Evolutionary conservation across 2,797 vertebrate species (phyloP), one percentile per base, ranked within the genome.

Genomic region (Emydoidea blandingii): DNA sequence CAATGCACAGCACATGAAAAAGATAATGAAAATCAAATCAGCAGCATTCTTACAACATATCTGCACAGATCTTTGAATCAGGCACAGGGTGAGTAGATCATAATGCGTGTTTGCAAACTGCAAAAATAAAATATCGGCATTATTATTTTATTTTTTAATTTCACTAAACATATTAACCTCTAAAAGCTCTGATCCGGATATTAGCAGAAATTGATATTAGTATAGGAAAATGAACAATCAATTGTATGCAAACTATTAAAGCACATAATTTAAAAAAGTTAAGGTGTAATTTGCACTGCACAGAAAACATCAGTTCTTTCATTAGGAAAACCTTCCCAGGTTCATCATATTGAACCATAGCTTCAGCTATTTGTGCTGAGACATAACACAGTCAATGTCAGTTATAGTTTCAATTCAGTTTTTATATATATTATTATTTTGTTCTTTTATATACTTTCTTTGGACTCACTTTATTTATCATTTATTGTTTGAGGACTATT

Each of bases 331-430:
- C 98, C 98, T 99, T 99, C 98, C 98, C 98, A 98, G 98, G 98
- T 99, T 99, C 97, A 98, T 98, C 91, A 97, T 99, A 99, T 99
- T 98, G 99, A 99, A 99, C 99, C 98, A 97, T 97, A 97, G 98
- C 98, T 99, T 98, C 98, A 98, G 99, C 98, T 99, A 99, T 99
- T 99, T 99, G 99, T 98, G 98, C 98, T 99, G 98, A 99, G 99
- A 96, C 96, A 99, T 98, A 98, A 99, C 98, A 99, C 97, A 98
- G 98, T 99, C 99, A 98, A 99, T 99, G 99, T 97, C 97, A 98
- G 98, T 99, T 98, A 98, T 97, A 98, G 97, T 98, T 99, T 99
- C 91, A 96, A 50, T 94, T 92, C 85, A 44, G 90, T 92, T 88
- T 50, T 84, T 94, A 79, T 41, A 79, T 50, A 50, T 95, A 92